phyloP scores from a whole-genome alignment of 2,888 invertebrate species.

The Ethmia dodecea region DNA sequence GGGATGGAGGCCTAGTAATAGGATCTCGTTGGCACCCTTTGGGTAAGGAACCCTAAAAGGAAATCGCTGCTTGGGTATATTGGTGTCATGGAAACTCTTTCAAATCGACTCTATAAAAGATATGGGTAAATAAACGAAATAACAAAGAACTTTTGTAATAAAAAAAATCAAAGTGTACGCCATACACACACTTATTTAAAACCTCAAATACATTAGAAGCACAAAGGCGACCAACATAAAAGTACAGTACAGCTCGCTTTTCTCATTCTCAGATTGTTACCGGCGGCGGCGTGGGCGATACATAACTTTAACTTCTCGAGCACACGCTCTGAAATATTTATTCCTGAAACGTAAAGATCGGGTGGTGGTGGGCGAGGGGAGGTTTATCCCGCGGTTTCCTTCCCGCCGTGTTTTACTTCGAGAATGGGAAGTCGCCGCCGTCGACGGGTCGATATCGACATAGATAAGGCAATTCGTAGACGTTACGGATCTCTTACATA shows the following conservation, averaged over 20 bases:
- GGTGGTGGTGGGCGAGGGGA: conserved; percentile 36
- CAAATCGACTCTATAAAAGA: no score
- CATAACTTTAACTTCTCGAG: conserved; percentile 76
- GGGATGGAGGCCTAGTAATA: no score
- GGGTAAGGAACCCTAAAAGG: no score
- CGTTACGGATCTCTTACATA: background rate
- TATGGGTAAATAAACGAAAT: no score
- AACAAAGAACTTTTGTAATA: no score
- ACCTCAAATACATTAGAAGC: conserved; percentile 33
- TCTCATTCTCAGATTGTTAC: conserved; percentile 73
- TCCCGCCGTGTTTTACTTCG: conserved; percentile 77
- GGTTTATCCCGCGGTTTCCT: conserved; percentile 77
- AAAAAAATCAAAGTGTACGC: no score
- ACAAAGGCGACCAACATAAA: conserved; percentile 29
- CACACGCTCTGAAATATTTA: conserved; percentile 78
- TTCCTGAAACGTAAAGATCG: conserved; percentile 78
- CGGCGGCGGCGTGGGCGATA: conserved; percentile 59
- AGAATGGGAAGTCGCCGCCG: conserved; percentile 77
- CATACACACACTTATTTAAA: conserved; percentile 2
- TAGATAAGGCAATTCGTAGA: conserved; percentile 52
- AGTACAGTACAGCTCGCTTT: conserved; percentile 40
- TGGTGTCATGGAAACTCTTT: no score
- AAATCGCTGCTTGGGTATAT: no score
- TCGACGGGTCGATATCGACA: conserved; percentile 69
- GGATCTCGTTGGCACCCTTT: no score